Evolutionary conservation across 2,113 vertebrate genomes (phyloP).

Genomic region (Naja naja): DNA sequence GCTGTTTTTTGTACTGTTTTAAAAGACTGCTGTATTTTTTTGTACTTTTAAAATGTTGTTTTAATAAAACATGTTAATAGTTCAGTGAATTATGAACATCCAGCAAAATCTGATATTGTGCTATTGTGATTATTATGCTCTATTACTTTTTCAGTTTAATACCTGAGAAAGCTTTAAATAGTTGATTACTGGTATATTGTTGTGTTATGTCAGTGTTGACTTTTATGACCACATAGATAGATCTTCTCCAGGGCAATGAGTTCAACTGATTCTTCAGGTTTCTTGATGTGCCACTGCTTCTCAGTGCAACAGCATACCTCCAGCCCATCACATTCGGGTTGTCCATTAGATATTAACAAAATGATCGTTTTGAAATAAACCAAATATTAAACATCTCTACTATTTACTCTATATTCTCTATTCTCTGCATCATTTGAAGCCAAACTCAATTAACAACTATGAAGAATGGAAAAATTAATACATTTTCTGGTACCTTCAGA

Average conservation of each 20-base stretch:
- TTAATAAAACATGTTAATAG: slow-evolving; percentile 39
- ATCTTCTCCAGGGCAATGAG: neutral
- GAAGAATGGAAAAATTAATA: neutral
- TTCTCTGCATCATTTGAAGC: neutral
- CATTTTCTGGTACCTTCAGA: neutral
- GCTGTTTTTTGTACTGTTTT: slow-evolving; percentile 21
- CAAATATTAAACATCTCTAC: neutral
- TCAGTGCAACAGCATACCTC: neutral
- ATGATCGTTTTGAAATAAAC: neutral
- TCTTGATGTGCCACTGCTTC: neutral
- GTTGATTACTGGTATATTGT: neutral
- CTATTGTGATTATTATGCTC: neutral
- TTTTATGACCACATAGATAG: neutral
- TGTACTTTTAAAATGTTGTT: slow-evolving; percentile 18
- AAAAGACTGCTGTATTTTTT: slow-evolving; percentile 33
- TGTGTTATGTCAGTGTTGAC: neutral
- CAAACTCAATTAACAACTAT: neutral
- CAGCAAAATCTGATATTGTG: neutral
- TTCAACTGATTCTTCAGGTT: neutral
- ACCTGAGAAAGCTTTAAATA: neutral
- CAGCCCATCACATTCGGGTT: too few relatives aligned
- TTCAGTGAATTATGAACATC: neutral
- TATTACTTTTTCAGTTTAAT: neutral
- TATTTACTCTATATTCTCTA: neutral
- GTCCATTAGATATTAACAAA: neutral